Evolutionary conservation across 1,140 invertebrate genomes (phyloP).

Genomic region (Formica exsecta): DNA sequence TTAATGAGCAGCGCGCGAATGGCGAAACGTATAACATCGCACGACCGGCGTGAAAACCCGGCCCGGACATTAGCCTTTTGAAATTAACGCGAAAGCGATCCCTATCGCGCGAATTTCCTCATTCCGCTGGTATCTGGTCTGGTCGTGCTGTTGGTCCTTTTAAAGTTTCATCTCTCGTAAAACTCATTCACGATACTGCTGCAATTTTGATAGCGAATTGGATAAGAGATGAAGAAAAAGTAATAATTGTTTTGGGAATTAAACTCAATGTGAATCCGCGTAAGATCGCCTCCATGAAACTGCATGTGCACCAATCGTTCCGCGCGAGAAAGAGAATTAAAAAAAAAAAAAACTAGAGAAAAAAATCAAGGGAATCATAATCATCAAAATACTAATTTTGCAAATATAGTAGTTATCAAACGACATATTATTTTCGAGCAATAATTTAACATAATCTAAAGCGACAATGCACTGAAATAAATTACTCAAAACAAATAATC

Average conservation of each 20-base stretch:
- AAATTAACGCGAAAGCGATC: constrained; percentile 57
- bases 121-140: background rate
- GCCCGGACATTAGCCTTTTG: constrained; percentile 34
- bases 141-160: constrained; percentile 14
- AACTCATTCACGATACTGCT: constrained; percentile 8
- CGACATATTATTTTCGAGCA: background rate
- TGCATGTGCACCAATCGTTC: background rate
- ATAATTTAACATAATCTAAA: background rate
- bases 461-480: background rate
- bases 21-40: constrained; percentile 5
- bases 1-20: constrained; percentile 12
- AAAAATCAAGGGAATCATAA: background rate
- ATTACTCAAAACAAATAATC: background rate
- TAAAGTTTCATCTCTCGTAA: constrained; percentile 41
- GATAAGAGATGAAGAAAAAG: constrained; percentile 5
- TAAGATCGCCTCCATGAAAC: constrained; percentile 26
- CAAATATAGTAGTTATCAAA: background rate
- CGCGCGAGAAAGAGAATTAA: background rate
- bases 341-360: background rate
- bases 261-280: constrained; percentile 18
- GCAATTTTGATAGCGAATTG: constrained; percentile 5
- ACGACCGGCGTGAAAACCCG: constrained; percentile 45
- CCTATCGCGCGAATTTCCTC: constrained; percentile 23
- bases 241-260: constrained; percentile 37
- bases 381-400: background rate